Evolutionary conservation across 2,888 invertebrate genomes (phyloP).

Genomic region (Meandrusa payeni): DNA sequence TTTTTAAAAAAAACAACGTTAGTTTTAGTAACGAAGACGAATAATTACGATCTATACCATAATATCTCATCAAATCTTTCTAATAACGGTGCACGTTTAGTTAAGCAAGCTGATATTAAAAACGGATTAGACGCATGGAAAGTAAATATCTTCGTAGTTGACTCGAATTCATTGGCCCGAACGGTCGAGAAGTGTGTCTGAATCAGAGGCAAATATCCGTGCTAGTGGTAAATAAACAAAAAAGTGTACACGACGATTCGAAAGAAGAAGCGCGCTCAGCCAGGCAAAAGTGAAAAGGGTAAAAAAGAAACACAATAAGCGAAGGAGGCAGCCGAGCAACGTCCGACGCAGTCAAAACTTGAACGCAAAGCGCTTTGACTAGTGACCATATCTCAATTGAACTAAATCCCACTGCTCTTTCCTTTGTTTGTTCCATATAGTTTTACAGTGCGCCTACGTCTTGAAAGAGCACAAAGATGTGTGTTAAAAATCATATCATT

Average conservation of each 20-base stretch:
- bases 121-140: too few relatives aligned
- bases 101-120: constrained; percentile 1
- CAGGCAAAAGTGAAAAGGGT: constrained; percentile 54
- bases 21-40: too few relatives aligned
- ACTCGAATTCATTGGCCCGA: constrained; percentile 24
- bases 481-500: too few relatives aligned
- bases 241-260: constrained; percentile 47
- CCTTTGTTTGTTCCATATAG: not conserved
- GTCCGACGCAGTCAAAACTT: constrained; percentile 57
- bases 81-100: too few relatives aligned
- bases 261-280: constrained; percentile 62
- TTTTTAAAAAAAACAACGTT: too few relatives aligned
- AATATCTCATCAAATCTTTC: too few relatives aligned
- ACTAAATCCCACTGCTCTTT: constrained; percentile 26
- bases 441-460: too few relatives aligned
- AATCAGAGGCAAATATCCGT: constrained; percentile 58
- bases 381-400: constrained; percentile 49
- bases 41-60: too few relatives aligned
- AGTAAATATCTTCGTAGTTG: not conserved
- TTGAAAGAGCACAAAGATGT: too few relatives aligned
- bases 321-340: constrained; percentile 51
- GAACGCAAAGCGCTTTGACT: constrained; percentile 52
- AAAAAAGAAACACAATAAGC: constrained; percentile 65
- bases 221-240: constrained; percentile 57
- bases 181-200: constrained; percentile 37